Base-by-base conservation (phyloP, 2,797 vertebrate genomes). In the Melanotaenia nigrans region DNA sequence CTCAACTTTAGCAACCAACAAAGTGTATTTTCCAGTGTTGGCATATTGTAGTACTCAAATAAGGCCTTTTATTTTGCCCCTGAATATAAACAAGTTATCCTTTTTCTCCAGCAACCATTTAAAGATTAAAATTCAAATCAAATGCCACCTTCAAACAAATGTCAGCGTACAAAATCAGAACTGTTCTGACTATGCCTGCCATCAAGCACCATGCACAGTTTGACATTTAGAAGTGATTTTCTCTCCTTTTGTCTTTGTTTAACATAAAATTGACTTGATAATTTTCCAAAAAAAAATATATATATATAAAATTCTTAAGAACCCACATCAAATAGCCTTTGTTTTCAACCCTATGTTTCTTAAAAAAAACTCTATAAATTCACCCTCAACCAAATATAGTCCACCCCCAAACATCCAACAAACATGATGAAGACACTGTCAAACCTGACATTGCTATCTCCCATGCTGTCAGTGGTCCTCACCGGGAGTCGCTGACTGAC, bases 91-190 rank as follows among this genome's bases (percentile, higher is more conserved):
- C 82, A 73, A 90, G 87, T 77, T 40, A 58, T 79, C 53, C 61
- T 87, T 87, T 56, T 24, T 66, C 68, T 73, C n/a, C 63, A 65
- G 70, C 71, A 75, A 65, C 76, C 53, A 76, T 78, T 77, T 66
- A 63, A 65, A 90, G 83, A 90, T 83, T 81, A 74, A 80, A 88
- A 91, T 89, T 88, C 82, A 85, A 90, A 92, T 91, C 83, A 90
- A 90, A 92, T 90, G 77, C 84, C 85, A 91, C 84, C 86, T 85
- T 89, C 87, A 87, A 84, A 88, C 82, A 91, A 90, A 90, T 90
- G 87, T 88, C 90, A 89, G 63, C 71, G 68, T 69, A 77, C 75
- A 71, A 85, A 92, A 90, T 88, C 86, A 90, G 71, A 85, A 79
- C 57, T 9, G 14, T 68, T 88, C 79, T 71, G 73, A 76, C 85